phyloP scores from a whole-genome alignment of 2,888 invertebrate species.

The Smittia aterrima region DNA sequence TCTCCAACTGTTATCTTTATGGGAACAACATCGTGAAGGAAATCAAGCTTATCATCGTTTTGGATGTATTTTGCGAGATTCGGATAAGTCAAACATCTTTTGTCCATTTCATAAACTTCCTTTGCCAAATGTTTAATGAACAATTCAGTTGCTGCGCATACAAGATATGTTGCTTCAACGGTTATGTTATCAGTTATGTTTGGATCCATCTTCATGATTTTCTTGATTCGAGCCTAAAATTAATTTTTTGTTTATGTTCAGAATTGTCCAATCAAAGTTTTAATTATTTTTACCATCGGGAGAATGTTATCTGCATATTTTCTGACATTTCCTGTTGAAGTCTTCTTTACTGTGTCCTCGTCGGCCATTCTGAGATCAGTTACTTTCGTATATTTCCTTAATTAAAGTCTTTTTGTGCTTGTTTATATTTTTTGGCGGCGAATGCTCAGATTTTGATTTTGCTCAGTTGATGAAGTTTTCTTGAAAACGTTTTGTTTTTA shows the following conservation, averaged over 20 bases:
- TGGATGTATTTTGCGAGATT: conserved; percentile 38
- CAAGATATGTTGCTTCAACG: neutral
- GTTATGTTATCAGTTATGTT: conserved; percentile 16
- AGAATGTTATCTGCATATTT: conserved; percentile 22
- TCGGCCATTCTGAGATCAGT: neutral
- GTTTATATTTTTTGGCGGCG: neutral
- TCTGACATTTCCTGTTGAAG: neutral
- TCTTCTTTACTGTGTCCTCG: neutral
- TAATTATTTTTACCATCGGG: conserved; percentile 13
- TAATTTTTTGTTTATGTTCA: too few species aligned
- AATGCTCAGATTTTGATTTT: neutral
- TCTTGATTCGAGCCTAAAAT: conserved; percentile 25
- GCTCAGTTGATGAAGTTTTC: neutral
- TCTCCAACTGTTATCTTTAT: conserved; percentile 39
- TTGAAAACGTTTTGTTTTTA: too few species aligned
- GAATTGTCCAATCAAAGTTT: neutral
- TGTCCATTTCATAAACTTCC: conserved; percentile 17
- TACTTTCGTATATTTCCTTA: neutral
- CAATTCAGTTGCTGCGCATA: conserved; percentile 4
- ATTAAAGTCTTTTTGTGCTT: neutral
- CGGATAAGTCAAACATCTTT: neutral
- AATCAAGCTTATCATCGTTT: conserved; percentile 42
- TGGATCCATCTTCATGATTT: conserved; percentile 34
- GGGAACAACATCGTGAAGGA: conserved; percentile 41
- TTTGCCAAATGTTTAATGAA: neutral